A percentile compares a stretch with the other conserved stretches of the same genome.
These are phyloP conservation scores for Hyphantria cunea DNA, from an alignment of 1,140 invertebrate species.

Conservation along the genomic window DNA sequence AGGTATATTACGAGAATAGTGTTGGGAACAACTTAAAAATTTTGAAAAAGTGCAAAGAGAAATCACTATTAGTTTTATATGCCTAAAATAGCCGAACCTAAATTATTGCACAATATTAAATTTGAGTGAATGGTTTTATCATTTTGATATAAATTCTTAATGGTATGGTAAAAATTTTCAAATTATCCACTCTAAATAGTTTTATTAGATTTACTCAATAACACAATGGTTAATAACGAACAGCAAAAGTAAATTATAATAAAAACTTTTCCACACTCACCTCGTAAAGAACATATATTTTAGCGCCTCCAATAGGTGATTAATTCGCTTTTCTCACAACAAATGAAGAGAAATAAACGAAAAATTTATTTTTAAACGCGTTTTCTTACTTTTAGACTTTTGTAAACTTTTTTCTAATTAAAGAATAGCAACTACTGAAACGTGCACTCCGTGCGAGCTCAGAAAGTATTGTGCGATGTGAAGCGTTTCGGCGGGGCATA, in stretches of 20 bases:
- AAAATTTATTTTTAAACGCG: conserved; percentile 5
- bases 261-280: conserved; percentile 24
- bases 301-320: conserved; percentile 37
- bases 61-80: no score
- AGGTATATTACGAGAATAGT: no score
- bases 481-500: conserved; percentile 37
- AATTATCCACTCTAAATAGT: no score
- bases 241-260: conserved; percentile 14
- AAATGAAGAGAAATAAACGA: conserved; percentile 19
- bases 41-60: no score
- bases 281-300: conserved; percentile 48
- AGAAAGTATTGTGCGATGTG: conserved; percentile 75
- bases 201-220: not conserved
- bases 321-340: conserved; percentile 23
- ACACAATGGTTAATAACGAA: conserved; percentile 3
- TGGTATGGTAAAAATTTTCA: no score
- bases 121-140: not conserved
- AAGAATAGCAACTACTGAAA: conserved; percentile 32
- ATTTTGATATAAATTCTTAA: no score
- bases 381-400: conserved; percentile 8
- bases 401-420: not conserved
- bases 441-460: conserved; percentile 45
- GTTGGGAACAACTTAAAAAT: no score
- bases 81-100: not conserved
- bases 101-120: conserved; percentile 27